Evolutionary conservation across 2,113 vertebrate genomes (phyloP).

Genomic region (Myodes glareolus): DNA sequence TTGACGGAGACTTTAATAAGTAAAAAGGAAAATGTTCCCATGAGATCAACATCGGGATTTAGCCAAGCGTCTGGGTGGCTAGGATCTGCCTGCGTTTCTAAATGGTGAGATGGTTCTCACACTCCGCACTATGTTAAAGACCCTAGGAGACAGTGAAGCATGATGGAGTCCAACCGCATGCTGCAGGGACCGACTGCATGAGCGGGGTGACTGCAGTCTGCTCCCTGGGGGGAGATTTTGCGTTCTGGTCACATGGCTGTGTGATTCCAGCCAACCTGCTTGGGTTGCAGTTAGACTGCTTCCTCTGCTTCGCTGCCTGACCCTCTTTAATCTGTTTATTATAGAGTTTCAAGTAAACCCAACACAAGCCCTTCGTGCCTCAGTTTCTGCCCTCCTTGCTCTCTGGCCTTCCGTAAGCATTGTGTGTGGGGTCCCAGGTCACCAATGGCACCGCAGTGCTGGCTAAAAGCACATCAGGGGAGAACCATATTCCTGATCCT

Average conservation of each 20-base stretch:
- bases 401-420: not conserved
- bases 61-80: not conserved
- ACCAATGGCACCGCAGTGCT: not conserved
- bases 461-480: too few species aligned
- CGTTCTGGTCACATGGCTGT: not conserved
- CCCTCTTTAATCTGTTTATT: not conserved
- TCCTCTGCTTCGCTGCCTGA: not conserved
- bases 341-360: not conserved
- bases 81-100: not conserved
- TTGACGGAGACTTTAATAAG: conserved; percentile 51
- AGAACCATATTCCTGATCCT: not conserved
- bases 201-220: not conserved
- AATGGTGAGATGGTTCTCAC: not conserved
- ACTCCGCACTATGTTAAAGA: not conserved
- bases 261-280: not conserved
- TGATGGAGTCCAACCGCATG: too few species aligned
- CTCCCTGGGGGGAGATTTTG: not conserved
- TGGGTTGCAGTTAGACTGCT: not conserved
- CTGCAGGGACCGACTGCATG: rapidly evolving
- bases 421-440: not conserved
- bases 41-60: conserved; percentile 9
- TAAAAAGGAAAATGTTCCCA: not conserved
- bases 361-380: not conserved
- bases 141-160: too few species aligned
- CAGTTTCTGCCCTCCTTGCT: not conserved